Percentiles rank a stretch among this genome's conserved stretches.
phyloP scores from a whole-genome alignment of 2,113 vertebrate genomes.

The Microcebus tavaratra region DNA sequence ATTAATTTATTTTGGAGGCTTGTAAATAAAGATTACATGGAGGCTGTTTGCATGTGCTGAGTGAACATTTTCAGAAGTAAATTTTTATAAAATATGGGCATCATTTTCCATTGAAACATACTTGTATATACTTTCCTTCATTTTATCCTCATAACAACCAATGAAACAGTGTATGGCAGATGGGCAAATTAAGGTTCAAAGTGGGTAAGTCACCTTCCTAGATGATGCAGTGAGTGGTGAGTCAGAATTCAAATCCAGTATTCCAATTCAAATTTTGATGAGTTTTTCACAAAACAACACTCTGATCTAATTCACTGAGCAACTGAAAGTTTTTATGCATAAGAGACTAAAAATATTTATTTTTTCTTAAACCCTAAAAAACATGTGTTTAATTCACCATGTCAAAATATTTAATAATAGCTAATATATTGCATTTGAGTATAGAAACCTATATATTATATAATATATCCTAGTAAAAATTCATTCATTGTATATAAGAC shows the following conservation, averaged over 20 bases:
- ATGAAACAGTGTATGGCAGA: not conserved
- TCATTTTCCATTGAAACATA: not conserved
- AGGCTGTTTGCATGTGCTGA: not conserved
- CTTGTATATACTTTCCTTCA: not conserved
- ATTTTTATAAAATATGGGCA: not conserved
- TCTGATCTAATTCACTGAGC: not conserved
- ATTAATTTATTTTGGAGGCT: not conserved
- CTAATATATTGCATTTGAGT: not conserved
- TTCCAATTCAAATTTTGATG: not conserved
- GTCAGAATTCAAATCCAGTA: not conserved
- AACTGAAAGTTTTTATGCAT: not conserved
- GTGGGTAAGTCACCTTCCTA: not conserved
- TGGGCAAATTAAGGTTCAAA: not conserved
- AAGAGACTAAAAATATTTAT: not conserved
- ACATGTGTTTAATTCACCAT: not conserved
- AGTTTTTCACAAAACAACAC: not conserved
- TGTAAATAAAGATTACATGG: not conserved
- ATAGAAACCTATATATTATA: not conserved
- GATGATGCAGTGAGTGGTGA: not conserved
- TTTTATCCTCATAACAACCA: not conserved
- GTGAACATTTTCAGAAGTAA: not conserved
- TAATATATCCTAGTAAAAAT: not conserved
- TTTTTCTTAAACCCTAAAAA: not conserved
- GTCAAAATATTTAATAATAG: not conserved
- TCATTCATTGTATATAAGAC: not conserved